Conservation (phyloP, 2,888 invertebrate genomes). For the Drosophila kanekoi region DNA sequence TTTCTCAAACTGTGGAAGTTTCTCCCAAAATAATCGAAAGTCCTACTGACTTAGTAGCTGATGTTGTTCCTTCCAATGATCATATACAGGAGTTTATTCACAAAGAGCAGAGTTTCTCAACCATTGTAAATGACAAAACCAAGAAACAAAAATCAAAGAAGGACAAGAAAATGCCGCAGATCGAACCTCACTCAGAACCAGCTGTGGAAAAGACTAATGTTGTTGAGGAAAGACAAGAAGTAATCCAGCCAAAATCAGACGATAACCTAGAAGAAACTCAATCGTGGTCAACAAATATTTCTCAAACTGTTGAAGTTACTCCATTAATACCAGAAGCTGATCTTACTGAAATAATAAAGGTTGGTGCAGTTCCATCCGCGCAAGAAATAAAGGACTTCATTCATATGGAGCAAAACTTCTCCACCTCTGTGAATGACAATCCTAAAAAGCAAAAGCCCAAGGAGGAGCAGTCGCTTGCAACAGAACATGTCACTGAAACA, state of each 20-base stretch:
- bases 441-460: slow-evolving; percentile 35
- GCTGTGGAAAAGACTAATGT: slow-evolving; percentile 2
- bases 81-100: slow-evolving; percentile 29
- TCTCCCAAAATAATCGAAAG: slow-evolving; percentile 9
- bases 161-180: slow-evolving; percentile 31
- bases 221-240: not conserved
- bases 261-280: not conserved
- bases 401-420: slow-evolving; percentile 13
- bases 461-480: slow-evolving; percentile 25
- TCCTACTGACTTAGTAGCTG: not conserved
- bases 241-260: not conserved
- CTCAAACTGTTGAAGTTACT: slow-evolving; percentile 8
- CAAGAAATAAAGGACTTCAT: slow-evolving; percentile 8
- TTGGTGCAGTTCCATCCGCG: not conserved
- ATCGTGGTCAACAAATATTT: slow-evolving; percentile 27
- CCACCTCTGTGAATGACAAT: slow-evolving; percentile 13
- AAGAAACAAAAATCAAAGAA: slow-evolving; percentile 42
- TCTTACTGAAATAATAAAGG: not conserved
- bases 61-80: not conserved
- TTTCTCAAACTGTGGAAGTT: slow-evolving; percentile 31
- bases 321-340: slow-evolving; percentile 8
- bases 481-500: not conserved
- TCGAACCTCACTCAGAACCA: not conserved
- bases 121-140: slow-evolving; percentile 23
- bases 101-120: slow-evolving; percentile 37